These are phyloP conservation scores for Tinea trinotella DNA, from an alignment of 2,888 invertebrate species.

Conservation along the genomic window DNA sequence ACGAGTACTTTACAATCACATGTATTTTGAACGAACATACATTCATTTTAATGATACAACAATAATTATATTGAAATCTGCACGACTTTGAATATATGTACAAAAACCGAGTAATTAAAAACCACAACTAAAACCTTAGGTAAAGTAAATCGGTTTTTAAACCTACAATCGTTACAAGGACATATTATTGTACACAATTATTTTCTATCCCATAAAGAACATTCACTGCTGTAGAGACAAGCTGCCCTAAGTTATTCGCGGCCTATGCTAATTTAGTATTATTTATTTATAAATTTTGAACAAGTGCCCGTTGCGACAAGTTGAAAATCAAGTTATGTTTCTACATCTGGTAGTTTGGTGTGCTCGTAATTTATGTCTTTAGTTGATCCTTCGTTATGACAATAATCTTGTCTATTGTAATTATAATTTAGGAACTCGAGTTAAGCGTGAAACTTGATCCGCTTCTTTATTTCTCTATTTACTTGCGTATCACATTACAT, in stretches of 20 bases:
- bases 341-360: conserved; percentile 12
- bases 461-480: too few relatives aligned
- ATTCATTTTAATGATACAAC: too few relatives aligned
- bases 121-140: neutral
- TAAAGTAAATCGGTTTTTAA: neutral
- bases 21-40: too few relatives aligned
- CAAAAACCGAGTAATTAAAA: too few relatives aligned
- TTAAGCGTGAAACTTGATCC: too few relatives aligned
- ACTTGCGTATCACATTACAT: too few relatives aligned
- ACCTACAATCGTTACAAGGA: conserved; percentile 13
- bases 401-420: neutral
- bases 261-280: conserved; percentile 19
- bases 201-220: conserved; percentile 26
- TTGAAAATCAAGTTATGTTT: conserved; percentile 17
- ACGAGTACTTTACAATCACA: too few relatives aligned
- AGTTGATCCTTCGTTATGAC: conserved; percentile 3
- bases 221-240: conserved; percentile 16
- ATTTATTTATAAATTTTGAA: conserved; percentile 19
- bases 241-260: neutral
- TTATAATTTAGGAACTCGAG: too few relatives aligned
- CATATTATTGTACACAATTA: conserved; percentile 19
- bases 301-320: conserved; percentile 19
- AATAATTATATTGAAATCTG: too few relatives aligned
- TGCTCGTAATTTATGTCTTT: neutral
- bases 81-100: too few relatives aligned